A percentile compares a stretch with the other conserved stretches of the same genome.
phyloP scores from a whole-genome alignment of 2,797 vertebrate genomes.

The Decapterus maruadsi region DNA sequence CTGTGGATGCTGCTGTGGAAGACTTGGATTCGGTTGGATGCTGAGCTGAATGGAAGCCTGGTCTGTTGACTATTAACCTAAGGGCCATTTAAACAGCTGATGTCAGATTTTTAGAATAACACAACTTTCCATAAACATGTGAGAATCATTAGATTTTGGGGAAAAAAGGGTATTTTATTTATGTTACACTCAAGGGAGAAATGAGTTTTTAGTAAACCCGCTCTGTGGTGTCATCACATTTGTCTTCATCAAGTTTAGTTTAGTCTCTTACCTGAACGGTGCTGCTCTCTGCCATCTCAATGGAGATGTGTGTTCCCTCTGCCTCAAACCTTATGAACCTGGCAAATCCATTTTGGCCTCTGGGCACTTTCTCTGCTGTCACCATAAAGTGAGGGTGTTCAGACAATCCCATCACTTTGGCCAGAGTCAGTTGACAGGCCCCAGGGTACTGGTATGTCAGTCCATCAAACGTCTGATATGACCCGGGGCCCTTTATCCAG shows the following conservation, averaged over 20 bases:
- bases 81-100: background rate
- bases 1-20: slow-evolving; percentile 72
- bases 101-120: background rate
- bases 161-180: no score
- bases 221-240: no score
- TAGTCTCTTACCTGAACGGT: slow-evolving; percentile 63
- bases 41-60: slow-evolving; percentile 64
- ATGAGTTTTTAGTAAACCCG: no score
- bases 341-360: slow-evolving; percentile 51
- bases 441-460: slow-evolving; percentile 75
- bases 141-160: no score
- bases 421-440: slow-evolving; percentile 74
- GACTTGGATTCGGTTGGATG: slow-evolving; percentile 45
- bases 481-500: slow-evolving; percentile 65
- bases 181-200: no score
- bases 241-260: background rate
- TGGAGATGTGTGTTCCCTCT: slow-evolving; percentile 56
- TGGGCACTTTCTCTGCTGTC: slow-evolving; percentile 69
- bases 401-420: slow-evolving; percentile 64
- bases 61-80: slow-evolving; percentile 76
- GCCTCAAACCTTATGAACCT: slow-evolving; percentile 71
- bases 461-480: slow-evolving; percentile 80
- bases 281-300: slow-evolving; percentile 55
- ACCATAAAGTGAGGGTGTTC: slow-evolving; percentile 60
- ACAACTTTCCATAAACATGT: background rate